These are phyloP conservation scores for Seira musarum DNA, from an alignment of 2,888 invertebrate species.

Conservation along the genomic window DNA sequence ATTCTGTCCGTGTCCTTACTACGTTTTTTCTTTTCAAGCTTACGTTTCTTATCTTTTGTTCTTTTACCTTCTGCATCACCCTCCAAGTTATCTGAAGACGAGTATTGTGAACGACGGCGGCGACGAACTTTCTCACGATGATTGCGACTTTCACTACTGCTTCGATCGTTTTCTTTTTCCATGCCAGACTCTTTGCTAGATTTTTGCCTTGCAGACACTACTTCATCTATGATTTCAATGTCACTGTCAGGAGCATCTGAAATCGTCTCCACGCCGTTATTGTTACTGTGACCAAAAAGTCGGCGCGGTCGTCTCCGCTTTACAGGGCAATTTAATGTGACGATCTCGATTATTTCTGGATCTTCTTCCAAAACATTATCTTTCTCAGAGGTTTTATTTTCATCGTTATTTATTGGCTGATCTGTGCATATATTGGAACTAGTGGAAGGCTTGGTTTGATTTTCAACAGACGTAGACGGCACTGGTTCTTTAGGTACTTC, in stretches of 20 bases:
- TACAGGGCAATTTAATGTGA: slow-evolving; percentile 31
- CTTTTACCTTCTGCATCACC: slow-evolving; percentile 76
- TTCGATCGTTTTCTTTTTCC: slow-evolving; percentile 12
- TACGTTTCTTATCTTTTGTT: slow-evolving; percentile 69
- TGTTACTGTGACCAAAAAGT: slow-evolving; percentile 8
- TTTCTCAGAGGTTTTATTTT: background rate
- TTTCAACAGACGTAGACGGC: background rate
- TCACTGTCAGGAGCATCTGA: slow-evolving; percentile 44
- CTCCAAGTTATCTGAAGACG: slow-evolving; percentile 68
- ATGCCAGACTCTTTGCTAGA: background rate
- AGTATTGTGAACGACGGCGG: slow-evolving; percentile 28
- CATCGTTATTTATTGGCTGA: background rate
- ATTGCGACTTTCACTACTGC: slow-evolving; percentile 23
- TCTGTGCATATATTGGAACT: too few relatives aligned
- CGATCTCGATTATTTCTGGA: slow-evolving; percentile 49
- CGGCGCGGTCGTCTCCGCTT: slow-evolving; percentile 8
- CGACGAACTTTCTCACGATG: slow-evolving; percentile 19
- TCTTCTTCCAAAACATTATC: slow-evolving; percentile 27
- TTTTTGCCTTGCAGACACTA: background rate
- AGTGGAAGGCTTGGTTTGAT: background rate
- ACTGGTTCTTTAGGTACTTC: slow-evolving; percentile 20
- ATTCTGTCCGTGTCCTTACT: background rate
- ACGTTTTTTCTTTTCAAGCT: slow-evolving; percentile 72
- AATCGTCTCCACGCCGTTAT: slow-evolving; percentile 27
- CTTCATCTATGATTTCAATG: slow-evolving; percentile 39